Evolutionary conservation across 1,140 invertebrate species (phyloP), one percentile per base, ranked within the genome.

Genomic region (Calliopsis andreniformis): DNA sequence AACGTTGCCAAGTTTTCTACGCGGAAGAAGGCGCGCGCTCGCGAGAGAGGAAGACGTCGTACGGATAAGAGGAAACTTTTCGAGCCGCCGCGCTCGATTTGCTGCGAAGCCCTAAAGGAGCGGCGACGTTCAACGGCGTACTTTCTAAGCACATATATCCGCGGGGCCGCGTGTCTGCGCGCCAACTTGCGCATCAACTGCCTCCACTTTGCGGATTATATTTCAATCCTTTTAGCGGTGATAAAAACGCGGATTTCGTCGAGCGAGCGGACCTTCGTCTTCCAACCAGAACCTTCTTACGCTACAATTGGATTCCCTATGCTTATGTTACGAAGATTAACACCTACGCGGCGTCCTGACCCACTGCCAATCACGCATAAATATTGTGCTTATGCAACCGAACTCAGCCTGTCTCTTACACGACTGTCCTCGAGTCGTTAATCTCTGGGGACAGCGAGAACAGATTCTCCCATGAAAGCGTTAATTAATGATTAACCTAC

Each of bases 21-120:
- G 30, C 55, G 58, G 63, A 45, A 76, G 66, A 47, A 30, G 47
- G 63, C 12, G 43, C 10, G n/a, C 39, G 43, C 49, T 16, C 14
- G 12, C 3, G 23, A 18, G 30, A 53, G 20, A 45, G 62, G 18
- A 18, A 49, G 30, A 23, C 59, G 39, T 32, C 51, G 49, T 20
- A 70, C 59, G 62, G 80, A 70, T 67, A 76, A 66, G 78, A 30
- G 62, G 45, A 78, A 82, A 82, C 35, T 81, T 82, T 81, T 58
- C 66, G 42, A 45, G 72, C 47, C 66, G 55, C 32, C 64, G 80
- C 43, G 63, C 69, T 47, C 68, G 80, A 78, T 82, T 82, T 75
- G 76, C 43, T 32, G 43, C 45, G 49, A 78, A 68, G 67, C 79
- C 68, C 56, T 51, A 51, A 71, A 72, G 53, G 39, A 49, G 61